Conservation (phyloP, 2,797 vertebrate species). For the Macrochelys suwanniensis region DNA sequence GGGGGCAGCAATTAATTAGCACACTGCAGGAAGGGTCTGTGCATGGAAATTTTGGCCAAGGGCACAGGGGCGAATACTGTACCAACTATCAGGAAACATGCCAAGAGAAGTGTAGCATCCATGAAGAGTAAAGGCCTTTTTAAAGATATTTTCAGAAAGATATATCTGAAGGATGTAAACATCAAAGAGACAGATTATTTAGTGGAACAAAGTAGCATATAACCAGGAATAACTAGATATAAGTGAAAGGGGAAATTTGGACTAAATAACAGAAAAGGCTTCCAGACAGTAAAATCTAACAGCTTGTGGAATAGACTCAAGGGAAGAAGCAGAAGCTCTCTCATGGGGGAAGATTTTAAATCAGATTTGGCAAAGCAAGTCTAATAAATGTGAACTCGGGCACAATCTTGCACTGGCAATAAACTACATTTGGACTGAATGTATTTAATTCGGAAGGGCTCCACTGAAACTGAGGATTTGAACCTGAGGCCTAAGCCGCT, state of each 20-base stretch:
- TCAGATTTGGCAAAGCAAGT: neutral
- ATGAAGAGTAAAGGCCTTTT: neutral
- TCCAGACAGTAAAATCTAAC: neutral
- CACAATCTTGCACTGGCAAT: neutral
- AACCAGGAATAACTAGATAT: neutral
- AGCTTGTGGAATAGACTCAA: neutral
- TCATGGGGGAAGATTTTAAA: neutral
- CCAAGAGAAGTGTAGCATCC: neutral
- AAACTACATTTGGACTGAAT: neutral
- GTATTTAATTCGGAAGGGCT: neutral
- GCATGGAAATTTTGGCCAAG: neutral
- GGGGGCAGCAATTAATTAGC: neutral
- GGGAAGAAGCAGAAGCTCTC: neutral
- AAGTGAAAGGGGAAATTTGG: neutral
- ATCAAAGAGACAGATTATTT: neutral
- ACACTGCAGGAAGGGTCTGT: neutral
- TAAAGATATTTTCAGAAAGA: neutral
- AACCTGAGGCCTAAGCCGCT: neutral
- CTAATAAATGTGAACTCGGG: neutral
- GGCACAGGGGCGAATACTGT: neutral
- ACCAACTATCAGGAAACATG: neutral
- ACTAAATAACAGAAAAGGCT: neutral
- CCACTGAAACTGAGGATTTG: neutral
- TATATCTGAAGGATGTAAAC: neutral
- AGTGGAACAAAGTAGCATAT: neutral